These are phyloP conservation scores for Palaemon carinicauda DNA, from an alignment of 1,140 invertebrate species.

Conservation along the genomic window DNA sequence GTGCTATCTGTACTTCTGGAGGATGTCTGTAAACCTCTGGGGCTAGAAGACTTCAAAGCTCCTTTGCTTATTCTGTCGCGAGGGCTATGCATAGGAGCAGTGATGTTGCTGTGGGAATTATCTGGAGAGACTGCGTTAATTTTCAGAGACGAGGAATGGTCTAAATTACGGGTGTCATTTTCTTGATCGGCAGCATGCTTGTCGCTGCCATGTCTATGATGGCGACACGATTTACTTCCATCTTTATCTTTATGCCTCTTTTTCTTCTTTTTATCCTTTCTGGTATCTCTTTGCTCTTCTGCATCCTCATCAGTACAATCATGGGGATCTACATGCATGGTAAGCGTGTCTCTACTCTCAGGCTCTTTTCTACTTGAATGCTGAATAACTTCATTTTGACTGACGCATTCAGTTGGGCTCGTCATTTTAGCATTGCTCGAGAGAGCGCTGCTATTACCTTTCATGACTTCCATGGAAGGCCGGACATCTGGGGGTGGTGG, in stretches of 20 bases:
- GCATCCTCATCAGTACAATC: slow-evolving; percentile 69
- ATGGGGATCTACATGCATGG: slow-evolving; percentile 68
- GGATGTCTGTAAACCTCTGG: not conserved
- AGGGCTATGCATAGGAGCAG: slow-evolving; percentile 30
- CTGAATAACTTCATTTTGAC: not conserved
- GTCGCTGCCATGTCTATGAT: slow-evolving; percentile 32
- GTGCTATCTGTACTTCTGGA: not conserved
- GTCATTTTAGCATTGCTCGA: slow-evolving; percentile 10
- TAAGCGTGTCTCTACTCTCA: slow-evolving; percentile 38
- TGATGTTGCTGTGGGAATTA: slow-evolving; percentile 7
- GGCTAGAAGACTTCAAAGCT: slow-evolving; percentile 19
- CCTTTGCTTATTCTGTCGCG: slow-evolving; percentile 13
- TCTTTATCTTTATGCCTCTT: slow-evolving; percentile 58
- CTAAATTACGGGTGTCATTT: slow-evolving; percentile 16
- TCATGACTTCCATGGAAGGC: slow-evolving; percentile 29
- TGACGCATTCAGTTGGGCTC: slow-evolving; percentile 43
- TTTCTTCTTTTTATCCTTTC: slow-evolving; percentile 58
- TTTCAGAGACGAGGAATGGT: slow-evolving; percentile 18
- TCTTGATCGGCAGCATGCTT: slow-evolving; percentile 55
- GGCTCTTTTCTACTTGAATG: no score
- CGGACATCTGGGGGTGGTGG: slow-evolving; percentile 19
- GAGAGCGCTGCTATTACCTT: slow-evolving; percentile 35
- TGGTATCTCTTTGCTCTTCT: slow-evolving; percentile 57
- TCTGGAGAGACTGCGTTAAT: slow-evolving; percentile 29
- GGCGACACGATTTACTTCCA: slow-evolving; percentile 30